These are phyloP conservation scores for Pinna nobilis DNA, from an alignment of 1,140 invertebrate species.

Conservation along the genomic window DNA sequence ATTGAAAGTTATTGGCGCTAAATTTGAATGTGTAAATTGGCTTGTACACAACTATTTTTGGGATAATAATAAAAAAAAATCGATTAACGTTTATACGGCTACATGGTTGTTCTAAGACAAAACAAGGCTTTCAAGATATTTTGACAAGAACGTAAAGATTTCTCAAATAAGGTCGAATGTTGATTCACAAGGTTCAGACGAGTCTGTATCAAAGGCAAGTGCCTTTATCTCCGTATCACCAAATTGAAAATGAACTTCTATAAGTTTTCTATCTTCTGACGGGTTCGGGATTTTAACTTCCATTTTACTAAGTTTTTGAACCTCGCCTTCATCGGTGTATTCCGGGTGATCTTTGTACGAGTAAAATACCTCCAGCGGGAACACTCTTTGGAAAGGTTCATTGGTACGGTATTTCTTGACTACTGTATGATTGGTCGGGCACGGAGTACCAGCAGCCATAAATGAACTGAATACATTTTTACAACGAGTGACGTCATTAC, in stretches of 20 bases:
- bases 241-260: conserved; percentile 29
- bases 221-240: conserved; percentile 35
- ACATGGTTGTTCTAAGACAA: no score
- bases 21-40: no score
- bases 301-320: conserved; percentile 22
- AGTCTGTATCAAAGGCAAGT: not conserved
- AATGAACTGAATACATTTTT: conserved; percentile 23
- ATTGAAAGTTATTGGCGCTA: no score
- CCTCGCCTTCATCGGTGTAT: conserved; percentile 27
- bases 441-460: conserved; percentile 20
- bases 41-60: no score
- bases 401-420: conserved; percentile 5
- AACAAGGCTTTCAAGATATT: no score
- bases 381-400: not conserved
- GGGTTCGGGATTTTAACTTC: conserved; percentile 29
- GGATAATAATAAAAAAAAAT: no score
- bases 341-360: not conserved
- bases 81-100: no score
- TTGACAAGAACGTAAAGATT: no score
- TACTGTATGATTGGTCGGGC: not conserved
- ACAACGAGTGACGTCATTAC: conserved; percentile 9
- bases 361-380: conserved; percentile 17
- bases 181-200: not conserved
- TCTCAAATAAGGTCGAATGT: not conserved
- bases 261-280: not conserved